Conservation (phyloP, 1,140 invertebrate species). For the Ips typographus region DNA sequence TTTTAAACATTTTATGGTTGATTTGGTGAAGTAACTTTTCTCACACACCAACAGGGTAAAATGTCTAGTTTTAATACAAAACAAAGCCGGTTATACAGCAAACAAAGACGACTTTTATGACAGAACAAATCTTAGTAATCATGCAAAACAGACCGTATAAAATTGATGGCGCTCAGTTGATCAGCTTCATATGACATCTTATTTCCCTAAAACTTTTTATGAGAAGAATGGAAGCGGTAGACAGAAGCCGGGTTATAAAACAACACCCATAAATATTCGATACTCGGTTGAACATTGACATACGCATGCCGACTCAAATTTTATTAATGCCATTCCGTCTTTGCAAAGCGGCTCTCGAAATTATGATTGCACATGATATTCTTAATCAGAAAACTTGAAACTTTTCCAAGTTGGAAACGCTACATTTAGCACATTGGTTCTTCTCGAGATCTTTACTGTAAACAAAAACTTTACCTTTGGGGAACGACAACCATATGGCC, state of each 20-base stretch:
- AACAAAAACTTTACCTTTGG: conserved; percentile 15
- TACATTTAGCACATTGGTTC: conserved; percentile 4
- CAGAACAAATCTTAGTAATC: conserved; percentile 25
- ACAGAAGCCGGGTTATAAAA: conserved; percentile 23
- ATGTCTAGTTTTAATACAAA: background rate
- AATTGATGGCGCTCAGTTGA: conserved; percentile 27
- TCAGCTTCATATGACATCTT: conserved; percentile 30
- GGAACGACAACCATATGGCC: conserved; percentile 24
- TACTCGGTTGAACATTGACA: conserved; percentile 33
- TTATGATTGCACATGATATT: conserved; percentile 30
- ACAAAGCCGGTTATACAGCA: background rate
- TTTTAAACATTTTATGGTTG: no score
- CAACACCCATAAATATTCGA: conserved; percentile 35
- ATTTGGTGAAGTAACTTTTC: no score
- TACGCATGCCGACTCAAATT: conserved; percentile 29
- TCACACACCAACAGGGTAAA: no score
- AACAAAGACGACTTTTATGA: conserved; percentile 11
- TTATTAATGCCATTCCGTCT: conserved; percentile 31
- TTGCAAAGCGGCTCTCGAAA: conserved; percentile 29
- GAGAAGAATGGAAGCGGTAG: conserved; percentile 6
- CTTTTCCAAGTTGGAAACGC: conserved; percentile 9
- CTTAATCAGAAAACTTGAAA: conserved; percentile 32
- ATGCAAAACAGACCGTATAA: conserved; percentile 34
- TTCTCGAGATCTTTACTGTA: conserved; percentile 19
- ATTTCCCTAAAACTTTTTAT: conserved; percentile 35